Evolutionary conservation across 2,797 vertebrate species (phyloP).

Genomic region (Chelidonichthys spinosus): DNA sequence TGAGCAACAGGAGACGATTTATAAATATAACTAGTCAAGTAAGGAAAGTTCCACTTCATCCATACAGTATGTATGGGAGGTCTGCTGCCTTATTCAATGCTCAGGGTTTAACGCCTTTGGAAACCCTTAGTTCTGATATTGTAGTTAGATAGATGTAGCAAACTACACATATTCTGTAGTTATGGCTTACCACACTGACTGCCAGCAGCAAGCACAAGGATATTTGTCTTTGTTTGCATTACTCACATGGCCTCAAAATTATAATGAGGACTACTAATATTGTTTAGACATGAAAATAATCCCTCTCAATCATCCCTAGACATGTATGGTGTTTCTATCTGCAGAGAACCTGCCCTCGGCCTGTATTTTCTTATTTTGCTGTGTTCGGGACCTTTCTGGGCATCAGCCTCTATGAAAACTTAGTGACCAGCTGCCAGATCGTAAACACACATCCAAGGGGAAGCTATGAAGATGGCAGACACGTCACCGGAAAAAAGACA

Average conservation of each 20-base stretch:
- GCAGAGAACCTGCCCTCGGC: neutral
- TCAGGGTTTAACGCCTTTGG: neutral
- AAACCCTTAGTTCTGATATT: neutral
- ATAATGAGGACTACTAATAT: neutral
- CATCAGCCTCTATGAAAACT: neutral
- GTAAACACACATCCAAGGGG: neutral
- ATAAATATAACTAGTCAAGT: too few species aligned
- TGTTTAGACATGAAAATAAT: neutral
- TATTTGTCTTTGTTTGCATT: neutral
- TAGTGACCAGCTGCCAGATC: neutral
- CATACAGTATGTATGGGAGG: neutral
- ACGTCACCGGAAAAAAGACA: too few species aligned
- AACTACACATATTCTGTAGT: neutral
- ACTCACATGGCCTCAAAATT: too few species aligned
- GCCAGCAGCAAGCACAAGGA: neutral
- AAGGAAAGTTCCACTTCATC: neutral
- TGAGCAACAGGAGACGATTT: constrained; percentile 56
- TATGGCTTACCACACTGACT: neutral
- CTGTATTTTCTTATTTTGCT: neutral
- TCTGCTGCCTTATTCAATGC: neutral
- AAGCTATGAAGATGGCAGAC: too few species aligned
- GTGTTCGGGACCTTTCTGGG: neutral
- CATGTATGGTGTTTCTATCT: neutral
- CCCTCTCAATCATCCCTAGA: neutral
- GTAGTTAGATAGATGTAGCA: neutral